Evolutionary conservation across 2,113 vertebrate genomes (phyloP).

Genomic region (Chaetodon trifascialis): DNA sequence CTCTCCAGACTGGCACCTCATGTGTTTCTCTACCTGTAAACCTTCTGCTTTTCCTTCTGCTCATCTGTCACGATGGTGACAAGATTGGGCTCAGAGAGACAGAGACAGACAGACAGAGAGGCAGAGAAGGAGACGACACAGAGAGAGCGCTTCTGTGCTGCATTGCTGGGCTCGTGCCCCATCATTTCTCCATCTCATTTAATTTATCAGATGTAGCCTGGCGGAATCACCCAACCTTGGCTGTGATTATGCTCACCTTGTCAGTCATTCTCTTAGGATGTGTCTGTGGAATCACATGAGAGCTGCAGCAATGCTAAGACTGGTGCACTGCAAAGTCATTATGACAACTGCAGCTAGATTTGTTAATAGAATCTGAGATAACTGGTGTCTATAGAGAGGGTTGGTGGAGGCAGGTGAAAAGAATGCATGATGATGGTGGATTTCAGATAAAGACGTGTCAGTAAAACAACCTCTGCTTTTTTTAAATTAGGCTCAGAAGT

Average conservation of each 20-base stretch:
- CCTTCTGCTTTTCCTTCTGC: conserved; percentile 48
- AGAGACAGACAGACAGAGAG: conserved; percentile 13
- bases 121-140: conserved; percentile 5
- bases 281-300: conserved; percentile 15
- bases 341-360: not conserved
- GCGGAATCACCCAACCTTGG: conserved; percentile 47
- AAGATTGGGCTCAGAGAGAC: conserved; percentile 19
- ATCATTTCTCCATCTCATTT: conserved; percentile 64
- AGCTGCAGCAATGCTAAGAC: not conserved
- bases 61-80: conserved; percentile 48
- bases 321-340: not conserved
- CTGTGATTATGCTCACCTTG: conserved; percentile 54
- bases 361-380: not conserved
- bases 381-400: too few species aligned
- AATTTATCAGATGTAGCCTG: conserved; percentile 61
- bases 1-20: not conserved
- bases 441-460: not conserved
- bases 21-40: not conserved
- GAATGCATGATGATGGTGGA: not conserved
- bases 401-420: not conserved
- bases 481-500: not conserved
- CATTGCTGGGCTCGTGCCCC: conserved; percentile 25
- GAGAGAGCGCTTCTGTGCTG: conserved; percentile 14
- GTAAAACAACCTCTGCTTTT: not conserved
- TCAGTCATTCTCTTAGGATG: conserved; percentile 49